phyloP scores from a whole-genome alignment of 2,797 vertebrate species.

The Arctocebus calabarensis region DNA sequence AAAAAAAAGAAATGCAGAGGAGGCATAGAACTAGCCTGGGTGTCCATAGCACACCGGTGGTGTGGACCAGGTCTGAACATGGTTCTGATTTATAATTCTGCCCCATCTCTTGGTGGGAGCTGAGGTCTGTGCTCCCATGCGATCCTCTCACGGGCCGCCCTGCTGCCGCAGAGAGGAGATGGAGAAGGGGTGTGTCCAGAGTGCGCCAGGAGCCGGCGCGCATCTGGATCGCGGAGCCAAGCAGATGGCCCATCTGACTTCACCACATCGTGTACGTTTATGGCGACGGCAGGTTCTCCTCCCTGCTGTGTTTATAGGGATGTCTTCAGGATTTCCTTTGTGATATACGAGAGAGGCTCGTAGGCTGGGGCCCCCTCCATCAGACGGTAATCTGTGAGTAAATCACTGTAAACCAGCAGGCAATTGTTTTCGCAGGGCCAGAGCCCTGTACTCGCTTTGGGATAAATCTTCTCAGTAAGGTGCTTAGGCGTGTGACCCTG shows the following conservation, averaged over 20 bases:
- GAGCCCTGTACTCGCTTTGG: constrained; percentile 77
- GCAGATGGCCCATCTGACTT: constrained; percentile 86
- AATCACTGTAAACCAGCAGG: constrained; percentile 86
- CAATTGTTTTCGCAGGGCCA: constrained; percentile 77
- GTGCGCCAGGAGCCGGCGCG: background rate
- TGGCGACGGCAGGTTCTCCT: constrained; percentile 86
- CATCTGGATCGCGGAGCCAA: constrained; percentile 84
- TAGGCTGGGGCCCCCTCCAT: constrained; percentile 82
- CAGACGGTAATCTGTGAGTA: constrained; percentile 85
- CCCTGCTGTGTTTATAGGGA: constrained; percentile 87
- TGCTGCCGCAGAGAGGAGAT: background rate
- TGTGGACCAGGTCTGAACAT: accelerated
- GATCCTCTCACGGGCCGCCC: background rate
- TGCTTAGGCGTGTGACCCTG: constrained; percentile 81
- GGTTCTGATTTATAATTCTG: background rate
- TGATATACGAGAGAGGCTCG: constrained; percentile 86
- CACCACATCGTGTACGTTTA: constrained; percentile 84
- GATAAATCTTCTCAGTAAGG: constrained; percentile 84
- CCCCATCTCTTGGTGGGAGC: too few relatives aligned
- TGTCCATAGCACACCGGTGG: accelerated
- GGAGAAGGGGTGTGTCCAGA: background rate
- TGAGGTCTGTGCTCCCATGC: accelerated
- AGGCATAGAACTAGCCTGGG: background rate
- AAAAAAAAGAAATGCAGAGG: background rate
- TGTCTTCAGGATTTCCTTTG: constrained; percentile 88